Base-by-base conservation (phyloP, 92 coral and sea anemone genomes). In the Epizoanthus stellaris region DNA sequence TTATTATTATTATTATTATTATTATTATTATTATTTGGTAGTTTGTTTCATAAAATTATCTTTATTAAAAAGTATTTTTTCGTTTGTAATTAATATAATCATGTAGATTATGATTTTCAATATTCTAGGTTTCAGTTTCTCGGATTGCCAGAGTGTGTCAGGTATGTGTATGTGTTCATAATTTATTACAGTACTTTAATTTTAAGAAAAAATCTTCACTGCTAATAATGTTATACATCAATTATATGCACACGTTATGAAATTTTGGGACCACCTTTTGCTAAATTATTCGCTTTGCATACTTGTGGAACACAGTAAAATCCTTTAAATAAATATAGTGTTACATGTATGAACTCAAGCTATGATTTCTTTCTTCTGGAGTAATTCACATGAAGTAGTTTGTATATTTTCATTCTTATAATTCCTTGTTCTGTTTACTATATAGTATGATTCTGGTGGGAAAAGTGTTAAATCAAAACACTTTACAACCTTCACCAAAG, bases 401-500 rank as follows among this genome's bases (percentile, higher is more conserved):
- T 49, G 56, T 49, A 34, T 25, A 59, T 59, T 62, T 1, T 19
- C 6, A 12, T 60, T 9, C 23, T 4, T 21, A 59, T 23, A 5
- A 4, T 25, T 68, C 0, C 19, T 36, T 79, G 43, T 2, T 23
- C n/a, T 59, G 12, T 43, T 72, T 54, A 7, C n/a, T 73, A 14
- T 63, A n/a, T 47, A 90, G 93, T 90, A 76, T 79, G 93, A 90
- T 77, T 30, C 80, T 67, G 92, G 92, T 64, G 88, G 71, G 14
- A 15, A 19, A 59, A n/a, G 7, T 9, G 66, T 75, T 9, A 54
- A 81, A 49, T 12, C 7, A n/a, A 82, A 70, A 34, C 19, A 20
- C 34, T 94, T 94, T 64, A 90, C 93, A 60, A 92, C 98, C 73
- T 94, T 94, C 80, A 89, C 87, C 49, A 94, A 94, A 80, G 54